These are phyloP conservation scores for Limnephilus auricula DNA, from an alignment of 2,888 invertebrate genomes.

Conservation along the genomic window DNA sequence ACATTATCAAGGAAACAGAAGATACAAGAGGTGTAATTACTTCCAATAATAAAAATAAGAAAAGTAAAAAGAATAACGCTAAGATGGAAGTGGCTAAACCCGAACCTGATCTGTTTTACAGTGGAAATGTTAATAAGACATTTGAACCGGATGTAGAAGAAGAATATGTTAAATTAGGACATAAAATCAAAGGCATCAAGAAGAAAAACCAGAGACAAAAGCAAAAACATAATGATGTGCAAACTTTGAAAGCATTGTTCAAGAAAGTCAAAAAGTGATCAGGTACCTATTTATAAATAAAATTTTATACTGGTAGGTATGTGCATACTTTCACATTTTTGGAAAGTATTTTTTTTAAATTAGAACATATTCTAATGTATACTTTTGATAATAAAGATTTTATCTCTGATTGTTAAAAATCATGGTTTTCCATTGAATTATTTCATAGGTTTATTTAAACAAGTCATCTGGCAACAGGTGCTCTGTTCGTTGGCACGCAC, in stretches of 20 bases:
- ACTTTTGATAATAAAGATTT: too few relatives aligned
- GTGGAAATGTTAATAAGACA: slow-evolving; percentile 51
- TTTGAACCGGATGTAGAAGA: slow-evolving; percentile 60
- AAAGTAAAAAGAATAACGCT: slow-evolving; percentile 25
- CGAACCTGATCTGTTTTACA: slow-evolving; percentile 23
- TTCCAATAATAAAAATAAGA: slow-evolving; percentile 30
- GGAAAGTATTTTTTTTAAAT: too few relatives aligned
- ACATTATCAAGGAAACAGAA: slow-evolving; percentile 55
- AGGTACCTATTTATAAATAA: background rate
- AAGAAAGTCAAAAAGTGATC: background rate
- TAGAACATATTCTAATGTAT: too few relatives aligned
- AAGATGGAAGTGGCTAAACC: slow-evolving; percentile 27
- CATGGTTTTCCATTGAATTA: too few relatives aligned
- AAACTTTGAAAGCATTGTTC: slow-evolving; percentile 47
- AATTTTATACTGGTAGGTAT: background rate
- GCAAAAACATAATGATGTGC: slow-evolving; percentile 60
- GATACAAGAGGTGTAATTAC: background rate
- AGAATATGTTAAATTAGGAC: slow-evolving; percentile 63
- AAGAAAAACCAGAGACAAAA: slow-evolving; percentile 59
- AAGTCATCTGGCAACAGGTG: too few relatives aligned
- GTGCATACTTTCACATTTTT: too few relatives aligned
- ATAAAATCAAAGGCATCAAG: slow-evolving; percentile 61
- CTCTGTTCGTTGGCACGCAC: too few relatives aligned
- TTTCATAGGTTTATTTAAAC: too few relatives aligned
- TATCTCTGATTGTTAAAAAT: too few relatives aligned